These are phyloP conservation scores for Bimastos eiseni DNA, from an alignment of 2,888 invertebrate species.

Conservation along the genomic window DNA sequence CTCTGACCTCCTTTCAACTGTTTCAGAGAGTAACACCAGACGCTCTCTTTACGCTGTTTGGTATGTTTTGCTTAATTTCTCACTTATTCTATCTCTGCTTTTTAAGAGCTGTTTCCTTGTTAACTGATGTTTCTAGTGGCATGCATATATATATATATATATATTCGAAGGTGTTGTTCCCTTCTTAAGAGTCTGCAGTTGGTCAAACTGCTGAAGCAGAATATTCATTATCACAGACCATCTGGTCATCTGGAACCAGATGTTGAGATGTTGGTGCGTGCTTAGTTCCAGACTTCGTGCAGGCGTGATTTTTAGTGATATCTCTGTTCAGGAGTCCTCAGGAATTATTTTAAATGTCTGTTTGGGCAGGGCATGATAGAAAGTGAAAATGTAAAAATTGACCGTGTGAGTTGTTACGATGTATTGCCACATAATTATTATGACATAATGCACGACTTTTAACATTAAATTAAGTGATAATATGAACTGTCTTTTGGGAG, in stretches of 20 bases:
- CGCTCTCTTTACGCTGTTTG: conserved; percentile 99
- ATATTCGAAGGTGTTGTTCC: conserved; percentile 7
- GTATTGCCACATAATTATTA: background rate
- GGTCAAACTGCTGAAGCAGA: background rate
- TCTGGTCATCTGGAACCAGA: background rate
- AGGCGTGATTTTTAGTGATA: background rate
- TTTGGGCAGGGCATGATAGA: background rate
- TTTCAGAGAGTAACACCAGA: conserved; percentile 98
- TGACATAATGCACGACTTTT: background rate
- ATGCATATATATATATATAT: background rate
- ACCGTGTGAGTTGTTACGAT: background rate
- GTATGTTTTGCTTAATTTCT: conserved; percentile 74
- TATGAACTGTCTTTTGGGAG: background rate
- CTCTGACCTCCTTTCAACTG: conserved; percentile 5
- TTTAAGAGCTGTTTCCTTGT: background rate
- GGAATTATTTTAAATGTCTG: background rate
- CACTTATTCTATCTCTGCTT: conserved; percentile 5
- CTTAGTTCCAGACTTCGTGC: background rate
- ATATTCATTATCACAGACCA: background rate
- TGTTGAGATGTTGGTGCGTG: background rate
- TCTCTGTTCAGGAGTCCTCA: background rate
- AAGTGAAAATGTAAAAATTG: background rate
- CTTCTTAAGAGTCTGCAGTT: background rate
- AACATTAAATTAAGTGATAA: background rate
- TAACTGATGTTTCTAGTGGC: conserved; percentile 7